Percentiles rank a stretch among this genome's conserved stretches.
Evolutionary conservation across 2,888 invertebrate species (phyloP).

Genomic region (Alviniconcha strummeri): DNA sequence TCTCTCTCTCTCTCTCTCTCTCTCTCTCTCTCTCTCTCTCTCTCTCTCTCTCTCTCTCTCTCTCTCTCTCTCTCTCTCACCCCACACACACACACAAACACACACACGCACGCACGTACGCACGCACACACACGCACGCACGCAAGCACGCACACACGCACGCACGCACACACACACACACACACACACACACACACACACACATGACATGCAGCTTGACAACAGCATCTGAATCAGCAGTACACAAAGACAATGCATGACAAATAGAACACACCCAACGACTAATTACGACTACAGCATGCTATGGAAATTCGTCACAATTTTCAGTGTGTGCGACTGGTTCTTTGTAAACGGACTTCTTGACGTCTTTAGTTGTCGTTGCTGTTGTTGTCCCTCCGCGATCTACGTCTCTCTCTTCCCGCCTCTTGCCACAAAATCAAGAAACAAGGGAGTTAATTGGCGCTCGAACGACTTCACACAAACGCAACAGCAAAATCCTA

Average conservation of each 20-base stretch:
- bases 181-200: slow-evolving; percentile 14
- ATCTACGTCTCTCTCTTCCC: too few species aligned
- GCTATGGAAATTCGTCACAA: neutral
- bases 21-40: too few species aligned
- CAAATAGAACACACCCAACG: neutral
- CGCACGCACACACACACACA: neutral
- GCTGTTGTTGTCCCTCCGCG: too few species aligned
- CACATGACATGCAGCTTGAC: neutral
- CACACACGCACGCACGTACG: neutral
- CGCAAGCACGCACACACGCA: neutral
- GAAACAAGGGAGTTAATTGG: too few species aligned
- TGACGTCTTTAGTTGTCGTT: too few species aligned
- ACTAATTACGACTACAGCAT: neutral
- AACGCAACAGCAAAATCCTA: too few species aligned
- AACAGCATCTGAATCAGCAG: too few species aligned
- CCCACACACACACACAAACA: neutral
- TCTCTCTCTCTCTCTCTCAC: neutral
- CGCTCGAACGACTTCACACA: too few species aligned
- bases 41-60: neutral
- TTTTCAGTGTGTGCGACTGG: neutral
- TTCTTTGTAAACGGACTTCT: too few species aligned
- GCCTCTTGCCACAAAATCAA: too few species aligned
- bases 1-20: too few species aligned
- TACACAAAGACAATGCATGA: too few species aligned
- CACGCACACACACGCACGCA: neutral